Evolutionary conservation across 2,797 vertebrate genomes (phyloP), one percentile per base, ranked within the genome.

Genomic region (Darevskia mixta): DNA sequence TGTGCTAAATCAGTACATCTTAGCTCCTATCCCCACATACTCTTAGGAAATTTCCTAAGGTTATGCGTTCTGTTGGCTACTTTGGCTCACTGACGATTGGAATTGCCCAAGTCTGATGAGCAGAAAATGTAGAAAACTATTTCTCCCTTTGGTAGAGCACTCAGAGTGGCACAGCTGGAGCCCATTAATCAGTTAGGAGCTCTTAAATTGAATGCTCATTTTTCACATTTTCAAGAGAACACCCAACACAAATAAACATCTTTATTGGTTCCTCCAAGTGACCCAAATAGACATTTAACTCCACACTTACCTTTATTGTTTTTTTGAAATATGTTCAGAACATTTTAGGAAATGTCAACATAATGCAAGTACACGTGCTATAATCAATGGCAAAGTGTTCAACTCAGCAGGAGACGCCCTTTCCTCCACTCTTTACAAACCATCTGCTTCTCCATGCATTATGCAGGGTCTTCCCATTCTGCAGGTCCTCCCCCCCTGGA

Each of bases 231-330:
- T 66, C 69, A 81, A 81, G 43, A 75, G 78, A 85, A 85, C 79
- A 89, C 83, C 88, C 83, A 89, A 75, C n/a, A 76, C 67, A 89
- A 89, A 85, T 75, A 89, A 89, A 81, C 69, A 81, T 81, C 27
- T 83, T 76, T 81, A 85, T 58, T 89, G 78, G 61, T 85, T 89
- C 41, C 41, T 55, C 8, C 69, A 85, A 81, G 82, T 89, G 87
- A 89, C 69, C 69, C 69, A 81, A 82, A 75, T 67, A 85, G 25
- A 25, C 79, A 67, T 76, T 89, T 85, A 85, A 82, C 41, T 66
- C 9, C 78, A 85, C 41, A 55, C 7, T 81, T 89, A 67, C 83
- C 78, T 89, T 85, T 80, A 77, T 85, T 85, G 78, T 81, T 85
- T 27, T 35, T 75, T 67, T 38, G 61, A 43, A 75, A 85, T 85